Conservation (phyloP, 2,113 vertebrate species). For the Mesitornis unicolor region DNA sequence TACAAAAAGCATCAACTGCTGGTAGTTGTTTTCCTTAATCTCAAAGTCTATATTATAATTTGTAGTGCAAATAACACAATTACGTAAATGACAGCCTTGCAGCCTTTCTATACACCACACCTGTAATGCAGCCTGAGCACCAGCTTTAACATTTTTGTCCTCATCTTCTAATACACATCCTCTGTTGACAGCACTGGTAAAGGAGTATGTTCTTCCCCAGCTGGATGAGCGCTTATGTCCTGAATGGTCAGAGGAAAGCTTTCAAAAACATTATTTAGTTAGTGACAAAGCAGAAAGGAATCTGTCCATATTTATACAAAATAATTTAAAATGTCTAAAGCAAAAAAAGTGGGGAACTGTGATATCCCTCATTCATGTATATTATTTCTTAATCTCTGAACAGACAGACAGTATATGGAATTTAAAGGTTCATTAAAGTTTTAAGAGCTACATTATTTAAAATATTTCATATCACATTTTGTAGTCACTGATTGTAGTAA, state of each 20-base stretch:
- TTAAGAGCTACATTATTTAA: background rate
- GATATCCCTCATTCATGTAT: background rate
- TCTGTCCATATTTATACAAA: accelerated
- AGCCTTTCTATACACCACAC: constrained; percentile 32
- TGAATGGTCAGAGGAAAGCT: constrained; percentile 71
- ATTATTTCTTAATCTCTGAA: background rate
- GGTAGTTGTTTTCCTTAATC: background rate
- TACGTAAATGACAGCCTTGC: accelerated
- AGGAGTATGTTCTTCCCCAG: constrained; percentile 95
- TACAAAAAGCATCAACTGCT: background rate
- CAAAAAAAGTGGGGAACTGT: background rate
- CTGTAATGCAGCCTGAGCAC: constrained; percentile 89
- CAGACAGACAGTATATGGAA: background rate
- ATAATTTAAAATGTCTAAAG: background rate
- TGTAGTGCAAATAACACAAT: accelerated
- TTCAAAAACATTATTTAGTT: constrained; percentile 25
- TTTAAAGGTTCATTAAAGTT: background rate
- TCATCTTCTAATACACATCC: constrained; percentile 88
- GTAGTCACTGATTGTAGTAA: background rate
- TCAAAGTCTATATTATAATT: accelerated
- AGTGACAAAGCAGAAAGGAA: background rate
- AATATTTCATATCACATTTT: background rate
- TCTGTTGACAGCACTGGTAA: constrained; percentile 92
- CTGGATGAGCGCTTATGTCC: constrained; percentile 92
- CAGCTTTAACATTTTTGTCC: constrained; percentile 86